These are phyloP conservation scores for Synaphobranchus kaupii DNA, from an alignment of 2,797 vertebrate genomes.

Conservation along the genomic window DNA sequence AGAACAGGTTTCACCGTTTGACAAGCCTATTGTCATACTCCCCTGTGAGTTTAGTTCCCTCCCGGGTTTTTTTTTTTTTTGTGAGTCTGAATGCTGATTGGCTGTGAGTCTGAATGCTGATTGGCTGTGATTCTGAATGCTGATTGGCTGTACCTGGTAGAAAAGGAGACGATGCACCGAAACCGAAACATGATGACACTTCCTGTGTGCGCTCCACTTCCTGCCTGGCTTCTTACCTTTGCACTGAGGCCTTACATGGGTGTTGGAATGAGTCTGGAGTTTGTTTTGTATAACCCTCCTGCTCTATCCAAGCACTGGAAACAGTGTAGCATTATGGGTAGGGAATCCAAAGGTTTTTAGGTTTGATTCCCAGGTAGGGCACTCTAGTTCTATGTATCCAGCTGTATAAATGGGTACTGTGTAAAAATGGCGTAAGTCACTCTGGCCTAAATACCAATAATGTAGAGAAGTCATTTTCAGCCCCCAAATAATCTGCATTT, in stretches of 20 bases:
- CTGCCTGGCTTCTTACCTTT: conserved; percentile 44
- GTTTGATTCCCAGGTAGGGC: too few relatives aligned
- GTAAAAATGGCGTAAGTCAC: too few relatives aligned
- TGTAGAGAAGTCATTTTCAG: too few relatives aligned
- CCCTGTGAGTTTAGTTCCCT: not conserved
- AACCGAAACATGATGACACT: conserved; percentile 33
- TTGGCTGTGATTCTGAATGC: conserved; percentile 11
- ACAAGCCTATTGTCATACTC: conserved; percentile 34
- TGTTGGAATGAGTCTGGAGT: conserved; percentile 20
- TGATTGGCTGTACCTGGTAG: conserved; percentile 25
- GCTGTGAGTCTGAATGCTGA: not conserved
- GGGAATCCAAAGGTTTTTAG: too few relatives aligned
- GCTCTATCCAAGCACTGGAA: too few relatives aligned
- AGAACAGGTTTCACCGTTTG: conserved; percentile 38
- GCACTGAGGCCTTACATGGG: conserved; percentile 25
- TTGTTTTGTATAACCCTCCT: not conserved
- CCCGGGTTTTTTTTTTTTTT: conserved; percentile 29
- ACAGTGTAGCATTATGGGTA: too few relatives aligned
- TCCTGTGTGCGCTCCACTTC: conserved; percentile 45
- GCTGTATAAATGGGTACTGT: too few relatives aligned
- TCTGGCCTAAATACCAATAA: too few relatives aligned
- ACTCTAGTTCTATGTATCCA: too few relatives aligned
- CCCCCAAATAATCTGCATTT: too few relatives aligned
- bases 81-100: conserved; percentile 5
- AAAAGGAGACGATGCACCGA: conserved; percentile 40